Evolutionary conservation across 2,113 vertebrate genomes (phyloP).

Genomic region (Tricholaema leucomelas): DNA sequence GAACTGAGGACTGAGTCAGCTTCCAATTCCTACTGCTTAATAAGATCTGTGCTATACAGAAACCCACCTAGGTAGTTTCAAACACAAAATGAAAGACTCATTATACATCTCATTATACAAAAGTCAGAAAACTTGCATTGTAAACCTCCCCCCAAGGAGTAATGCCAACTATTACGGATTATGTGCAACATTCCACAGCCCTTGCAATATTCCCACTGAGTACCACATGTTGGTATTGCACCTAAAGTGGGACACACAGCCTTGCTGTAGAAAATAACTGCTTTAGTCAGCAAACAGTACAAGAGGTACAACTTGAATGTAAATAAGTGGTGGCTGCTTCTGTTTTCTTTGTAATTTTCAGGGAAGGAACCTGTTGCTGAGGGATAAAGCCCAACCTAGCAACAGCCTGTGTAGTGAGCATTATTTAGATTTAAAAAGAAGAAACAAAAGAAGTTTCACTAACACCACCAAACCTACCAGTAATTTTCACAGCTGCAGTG

Average conservation of each 20-base stretch:
- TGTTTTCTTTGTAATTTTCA: background rate
- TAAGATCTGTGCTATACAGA: background rate
- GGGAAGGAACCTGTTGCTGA: background rate
- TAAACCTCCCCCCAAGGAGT: slow-evolving; percentile 7
- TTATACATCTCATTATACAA: slow-evolving; percentile 26
- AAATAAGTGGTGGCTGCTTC: background rate
- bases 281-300: slow-evolving; percentile 53
- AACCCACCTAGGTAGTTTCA: slow-evolving; percentile 24
- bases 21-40: slow-evolving; percentile 13
- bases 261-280: slow-evolving; percentile 29
- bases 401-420: background rate
- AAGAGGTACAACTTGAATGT: background rate
- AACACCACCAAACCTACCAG: background rate
- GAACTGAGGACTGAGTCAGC: background rate
- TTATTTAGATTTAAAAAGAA: too few species aligned
- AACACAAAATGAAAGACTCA: slow-evolving; percentile 49
- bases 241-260: slow-evolving; percentile 24
- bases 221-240: background rate
- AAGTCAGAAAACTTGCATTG: slow-evolving; percentile 34
- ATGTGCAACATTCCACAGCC: slow-evolving; percentile 34
- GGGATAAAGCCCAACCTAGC: background rate
- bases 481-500: background rate
- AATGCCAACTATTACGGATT: slow-evolving; percentile 40
- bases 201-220: background rate
- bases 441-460: too few species aligned